Percentiles rank a stretch among this genome's conserved stretches.
These are phyloP conservation scores for Harpalus rufipes DNA, from an alignment of 2,888 invertebrate genomes.

Conservation along the genomic window DNA sequence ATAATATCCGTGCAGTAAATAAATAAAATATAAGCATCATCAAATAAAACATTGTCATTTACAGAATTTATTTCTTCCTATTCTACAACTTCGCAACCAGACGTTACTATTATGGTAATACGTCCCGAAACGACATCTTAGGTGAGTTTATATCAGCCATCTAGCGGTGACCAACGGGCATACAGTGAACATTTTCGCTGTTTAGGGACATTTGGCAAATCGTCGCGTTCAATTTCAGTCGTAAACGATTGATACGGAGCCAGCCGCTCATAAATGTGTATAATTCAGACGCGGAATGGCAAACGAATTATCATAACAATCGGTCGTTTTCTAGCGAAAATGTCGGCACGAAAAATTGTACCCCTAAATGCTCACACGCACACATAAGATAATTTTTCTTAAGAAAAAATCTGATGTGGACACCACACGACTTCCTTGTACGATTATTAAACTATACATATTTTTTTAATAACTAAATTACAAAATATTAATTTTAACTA, in stretches of 20 bases:
- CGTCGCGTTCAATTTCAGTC: slow-evolving; percentile 36
- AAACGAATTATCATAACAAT: slow-evolving; percentile 54
- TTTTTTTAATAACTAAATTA: too few species aligned
- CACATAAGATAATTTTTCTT: background rate
- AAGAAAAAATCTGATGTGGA: too few species aligned
- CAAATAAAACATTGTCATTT: background rate
- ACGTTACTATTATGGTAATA: slow-evolving; percentile 59
- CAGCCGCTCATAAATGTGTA: slow-evolving; percentile 53
- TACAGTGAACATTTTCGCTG: background rate
- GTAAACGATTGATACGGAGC: slow-evolving; percentile 56
- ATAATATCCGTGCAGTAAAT: background rate
- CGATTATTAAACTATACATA: too few species aligned
- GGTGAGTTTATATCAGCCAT: slow-evolving; percentile 22
- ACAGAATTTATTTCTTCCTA: background rate
- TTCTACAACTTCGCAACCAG: background rate
- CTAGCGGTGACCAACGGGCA: slow-evolving; percentile 9
- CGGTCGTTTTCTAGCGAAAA: slow-evolving; percentile 38
- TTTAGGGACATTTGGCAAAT: slow-evolving; percentile 61
- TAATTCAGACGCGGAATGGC: slow-evolving; percentile 51
- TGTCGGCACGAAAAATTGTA: slow-evolving; percentile 21
- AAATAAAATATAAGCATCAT: slow-evolving; percentile 2
- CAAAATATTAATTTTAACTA: too few species aligned
- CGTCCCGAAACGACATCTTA: background rate
- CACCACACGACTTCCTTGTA: too few species aligned
- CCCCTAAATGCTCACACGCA: slow-evolving; percentile 39